Conservation (phyloP, 2,797 vertebrate genomes). For the Euphonia xanthogaster region DNA sequence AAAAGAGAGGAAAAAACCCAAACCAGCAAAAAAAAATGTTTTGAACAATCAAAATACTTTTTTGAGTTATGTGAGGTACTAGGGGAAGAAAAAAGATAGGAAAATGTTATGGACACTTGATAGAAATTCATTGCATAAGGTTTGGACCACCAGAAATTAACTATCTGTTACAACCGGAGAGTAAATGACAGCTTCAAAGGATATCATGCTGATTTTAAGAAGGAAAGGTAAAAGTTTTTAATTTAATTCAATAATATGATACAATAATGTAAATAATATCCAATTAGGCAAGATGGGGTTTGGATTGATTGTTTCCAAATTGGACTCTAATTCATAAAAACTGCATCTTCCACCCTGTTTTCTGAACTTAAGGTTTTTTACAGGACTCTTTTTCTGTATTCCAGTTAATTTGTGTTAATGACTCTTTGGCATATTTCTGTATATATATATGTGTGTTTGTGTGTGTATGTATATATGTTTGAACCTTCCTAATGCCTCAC, state of each 20-base stretch:
- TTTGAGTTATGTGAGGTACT: not conserved
- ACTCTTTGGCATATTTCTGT: not conserved
- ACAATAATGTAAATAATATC: not conserved
- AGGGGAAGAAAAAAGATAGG: not conserved
- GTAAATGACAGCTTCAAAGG: not conserved
- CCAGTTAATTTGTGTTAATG: not conserved
- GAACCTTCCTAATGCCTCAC: not conserved
- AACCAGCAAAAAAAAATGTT: not conserved
- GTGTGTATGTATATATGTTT: not conserved
- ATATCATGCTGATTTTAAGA: not conserved
- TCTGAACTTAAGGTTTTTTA: not conserved
- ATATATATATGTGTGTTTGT: not conserved
- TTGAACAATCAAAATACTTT: not conserved
- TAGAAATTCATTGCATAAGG: constrained; percentile 40
- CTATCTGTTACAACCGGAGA: not conserved
- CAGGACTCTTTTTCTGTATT: not conserved
- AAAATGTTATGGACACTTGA: not conserved
- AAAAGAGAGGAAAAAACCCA: accelerated
- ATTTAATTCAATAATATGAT: not conserved
- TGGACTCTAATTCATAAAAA: not conserved
- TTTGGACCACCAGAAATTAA: constrained; percentile 44
- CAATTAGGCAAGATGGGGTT: not conserved
- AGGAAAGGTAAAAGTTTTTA: not conserved
- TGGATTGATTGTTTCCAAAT: not conserved
- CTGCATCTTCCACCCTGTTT: not conserved